Conservation (phyloP, 1,140 invertebrate genomes). For the Whitmania pigra region DNA sequence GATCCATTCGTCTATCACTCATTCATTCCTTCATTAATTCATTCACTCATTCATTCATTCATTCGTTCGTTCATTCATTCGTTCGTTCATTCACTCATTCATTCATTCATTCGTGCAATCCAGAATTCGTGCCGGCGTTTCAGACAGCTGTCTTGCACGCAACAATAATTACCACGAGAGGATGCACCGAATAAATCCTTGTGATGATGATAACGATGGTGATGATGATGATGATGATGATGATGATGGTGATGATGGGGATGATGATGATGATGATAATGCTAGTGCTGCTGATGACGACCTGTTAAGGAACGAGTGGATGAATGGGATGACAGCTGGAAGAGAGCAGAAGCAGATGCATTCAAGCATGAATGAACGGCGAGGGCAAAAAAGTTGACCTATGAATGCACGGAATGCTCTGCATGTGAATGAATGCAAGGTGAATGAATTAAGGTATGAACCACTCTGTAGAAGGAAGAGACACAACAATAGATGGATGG, state of each 20-base stretch:
- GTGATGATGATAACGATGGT: neutral
- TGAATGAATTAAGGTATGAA: no score
- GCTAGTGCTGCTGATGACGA: neutral
- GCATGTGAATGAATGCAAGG: no score
- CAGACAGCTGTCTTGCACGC: neutral
- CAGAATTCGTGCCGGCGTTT: neutral
- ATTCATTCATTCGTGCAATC: neutral
- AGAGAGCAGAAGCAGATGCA: no score
- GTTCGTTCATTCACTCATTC: slow-evolving; percentile 7
- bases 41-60: neutral
- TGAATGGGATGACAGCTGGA: no score
- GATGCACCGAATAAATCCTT: neutral
- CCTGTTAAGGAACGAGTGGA: no score
- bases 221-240: neutral
- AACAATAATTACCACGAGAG: slow-evolving; percentile 7
- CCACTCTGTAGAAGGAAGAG: no score
- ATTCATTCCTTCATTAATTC: neutral
- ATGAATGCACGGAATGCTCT: no score
- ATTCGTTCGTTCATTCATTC: neutral
- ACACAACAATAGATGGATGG: no score
- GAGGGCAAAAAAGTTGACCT: no score
- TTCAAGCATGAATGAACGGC: no score
- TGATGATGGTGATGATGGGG: neutral
- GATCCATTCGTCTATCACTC: neutral
- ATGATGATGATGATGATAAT: neutral